Base-by-base conservation (phyloP, 37 sponge, comb jelly and placozoan species). In the Cliona cf. orientalis region DNA sequence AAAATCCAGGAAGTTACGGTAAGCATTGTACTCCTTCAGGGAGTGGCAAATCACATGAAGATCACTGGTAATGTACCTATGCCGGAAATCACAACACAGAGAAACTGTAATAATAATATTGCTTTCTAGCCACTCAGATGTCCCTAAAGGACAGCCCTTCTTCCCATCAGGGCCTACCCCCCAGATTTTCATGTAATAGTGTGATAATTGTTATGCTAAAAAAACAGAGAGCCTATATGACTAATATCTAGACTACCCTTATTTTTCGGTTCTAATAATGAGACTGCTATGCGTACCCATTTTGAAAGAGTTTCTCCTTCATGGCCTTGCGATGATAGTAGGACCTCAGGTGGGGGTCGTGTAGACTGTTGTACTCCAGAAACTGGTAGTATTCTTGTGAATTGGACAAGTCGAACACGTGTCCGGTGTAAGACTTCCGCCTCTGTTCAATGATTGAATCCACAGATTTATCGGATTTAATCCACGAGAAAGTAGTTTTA, bases 331-430 rank as follows among this genome's bases (percentile, higher is more conserved):
- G 49, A 42, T 72, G 36, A 76, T 83, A 93, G 70, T 86, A 93
- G 37, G 72, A 5, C 49, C 60, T 78, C 11, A 89, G 86, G 56
- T 86, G 78, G 0, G 94, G 90, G 57, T 93, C 94, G 43, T 93
- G 90, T 3, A 93, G 90, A 55, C 86, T 74, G 84, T 93, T 93
- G 80, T 93, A 93, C 41, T 89, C 84, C 19, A 46, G 66, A 46
- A 76, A 72, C 26, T 80, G 35, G 28, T 55, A 21, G 58, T 66
- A 19, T 25, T 64, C 73, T 9, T n/a, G 72, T 1, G 83, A 75
- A 40, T n/a, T 64, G 31, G 83, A 82, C 1, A 81, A 46, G 61
- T 91, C 86, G 81, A 91, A 91, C 21, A 37, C 76, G n/a, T 80
- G 80, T 19, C 81, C 82, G 5, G 41, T 65, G 2, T 82, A 75